A percentile compares a stretch with the other conserved stretches of the same genome.
Evolutionary conservation across 2,797 vertebrate genomes (phyloP).

Genomic region (Sebastes taczanowskii): DNA sequence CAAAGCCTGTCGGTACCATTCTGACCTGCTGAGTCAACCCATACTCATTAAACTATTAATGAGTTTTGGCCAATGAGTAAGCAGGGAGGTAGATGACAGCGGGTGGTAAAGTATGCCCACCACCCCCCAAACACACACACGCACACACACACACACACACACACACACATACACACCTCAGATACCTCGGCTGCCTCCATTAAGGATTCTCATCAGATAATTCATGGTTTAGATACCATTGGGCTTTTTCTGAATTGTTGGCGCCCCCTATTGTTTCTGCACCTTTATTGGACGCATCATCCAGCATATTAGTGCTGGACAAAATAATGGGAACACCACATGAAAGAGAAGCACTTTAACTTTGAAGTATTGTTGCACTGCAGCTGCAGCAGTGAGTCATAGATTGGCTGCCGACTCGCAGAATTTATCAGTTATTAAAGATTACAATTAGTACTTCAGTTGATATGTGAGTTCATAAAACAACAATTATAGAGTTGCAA

Average conservation of each 20-base stretch:
- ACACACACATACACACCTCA: background rate
- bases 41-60: slow-evolving; percentile 49
- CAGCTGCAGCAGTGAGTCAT: slow-evolving; percentile 38
- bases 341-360: slow-evolving; percentile 24
- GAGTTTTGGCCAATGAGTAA: slow-evolving; percentile 21
- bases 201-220: background rate
- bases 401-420: background rate
- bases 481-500: background rate
- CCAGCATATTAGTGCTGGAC: background rate
- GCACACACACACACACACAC: background rate
- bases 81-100: slow-evolving; percentile 44
- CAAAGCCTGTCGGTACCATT: slow-evolving; percentile 17
- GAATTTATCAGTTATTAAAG: background rate
- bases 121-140: background rate
- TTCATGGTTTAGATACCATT: background rate
- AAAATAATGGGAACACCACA: slow-evolving; percentile 15
- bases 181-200: background rate
- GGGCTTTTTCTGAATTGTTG: background rate
- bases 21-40: slow-evolving; percentile 63
- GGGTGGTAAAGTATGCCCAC: slow-evolving; percentile 6
- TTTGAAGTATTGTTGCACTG: slow-evolving; percentile 29
- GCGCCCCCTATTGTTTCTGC: slow-evolving; percentile 38
- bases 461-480: slow-evolving; percentile 14
- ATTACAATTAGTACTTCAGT: background rate
- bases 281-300: background rate